These are phyloP conservation scores for Mesocricetus auratus DNA, from an alignment of 2,113 vertebrate genomes.

Conservation along the genomic window DNA sequence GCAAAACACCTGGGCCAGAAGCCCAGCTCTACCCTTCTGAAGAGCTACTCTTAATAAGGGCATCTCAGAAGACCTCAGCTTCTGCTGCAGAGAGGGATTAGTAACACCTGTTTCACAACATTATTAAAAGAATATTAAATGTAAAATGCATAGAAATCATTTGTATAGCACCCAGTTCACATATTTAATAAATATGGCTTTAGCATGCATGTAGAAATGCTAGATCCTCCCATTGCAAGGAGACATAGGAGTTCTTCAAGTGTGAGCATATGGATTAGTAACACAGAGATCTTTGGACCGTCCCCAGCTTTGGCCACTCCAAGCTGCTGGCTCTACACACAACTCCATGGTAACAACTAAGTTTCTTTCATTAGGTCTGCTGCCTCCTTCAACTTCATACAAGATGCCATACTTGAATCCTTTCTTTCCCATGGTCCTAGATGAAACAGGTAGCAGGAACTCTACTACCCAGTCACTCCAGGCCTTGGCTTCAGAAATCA, in stretches of 20 bases:
- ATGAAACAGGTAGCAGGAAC: background rate
- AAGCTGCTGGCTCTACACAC: background rate
- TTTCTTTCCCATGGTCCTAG: background rate
- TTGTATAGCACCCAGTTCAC: background rate
- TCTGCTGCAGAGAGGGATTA: slow-evolving; percentile 33
- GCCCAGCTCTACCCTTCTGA: background rate
- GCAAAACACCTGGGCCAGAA: background rate
- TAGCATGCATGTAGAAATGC: slow-evolving; percentile 15
- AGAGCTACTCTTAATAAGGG: background rate
- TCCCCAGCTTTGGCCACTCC: background rate
- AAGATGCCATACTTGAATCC: background rate
- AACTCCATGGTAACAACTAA: background rate
- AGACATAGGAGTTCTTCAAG: background rate
- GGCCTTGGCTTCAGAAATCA: background rate
- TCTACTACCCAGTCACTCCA: background rate
- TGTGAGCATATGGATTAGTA: background rate
- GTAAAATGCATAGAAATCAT: slow-evolving; percentile 42
- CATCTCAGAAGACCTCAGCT: background rate
- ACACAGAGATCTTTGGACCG: background rate
- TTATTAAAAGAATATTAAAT: slow-evolving; percentile 52
- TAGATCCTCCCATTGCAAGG: background rate
- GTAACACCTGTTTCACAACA: slow-evolving; percentile 1
- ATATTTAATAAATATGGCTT: background rate
- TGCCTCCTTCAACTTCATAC: background rate
- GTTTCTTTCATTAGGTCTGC: background rate